These are phyloP conservation scores for Sminthopsis crassicaudata DNA, from an alignment of 2,113 vertebrate species.

Conservation along the genomic window DNA sequence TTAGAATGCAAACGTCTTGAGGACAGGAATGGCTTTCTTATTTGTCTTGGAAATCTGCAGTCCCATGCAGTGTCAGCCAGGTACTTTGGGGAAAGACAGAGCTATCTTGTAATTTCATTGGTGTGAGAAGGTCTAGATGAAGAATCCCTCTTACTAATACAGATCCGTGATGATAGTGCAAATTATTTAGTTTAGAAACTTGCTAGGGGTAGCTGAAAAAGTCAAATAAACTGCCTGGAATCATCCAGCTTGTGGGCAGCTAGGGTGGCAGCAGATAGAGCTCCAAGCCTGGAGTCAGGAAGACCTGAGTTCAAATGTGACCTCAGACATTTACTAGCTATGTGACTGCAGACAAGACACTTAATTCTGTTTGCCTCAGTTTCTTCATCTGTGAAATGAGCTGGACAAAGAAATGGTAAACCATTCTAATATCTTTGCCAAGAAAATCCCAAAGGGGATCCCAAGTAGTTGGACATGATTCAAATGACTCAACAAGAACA, in stretches of 20 bases:
- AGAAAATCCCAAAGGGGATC: background rate
- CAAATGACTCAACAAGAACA: background rate
- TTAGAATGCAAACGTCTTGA: background rate
- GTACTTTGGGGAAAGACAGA: background rate
- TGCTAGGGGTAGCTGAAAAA: background rate
- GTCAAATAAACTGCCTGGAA: background rate
- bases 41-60: background rate
- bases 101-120: background rate
- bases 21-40: background rate
- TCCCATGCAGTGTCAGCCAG: no score
- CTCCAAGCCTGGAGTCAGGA: background rate
- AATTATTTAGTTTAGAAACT: background rate
- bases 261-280: background rate
- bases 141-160: background rate
- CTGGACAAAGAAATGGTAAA: background rate
- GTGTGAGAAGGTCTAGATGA: background rate
- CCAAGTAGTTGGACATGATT: background rate
- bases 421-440: background rate
- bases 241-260: background rate
- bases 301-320: background rate
- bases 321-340: background rate
- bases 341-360: background rate
- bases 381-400: background rate
- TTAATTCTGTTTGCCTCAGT: background rate
- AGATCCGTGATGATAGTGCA: background rate